Conservation (phyloP, 2,797 vertebrate species). For the Neoniphon sammara region DNA sequence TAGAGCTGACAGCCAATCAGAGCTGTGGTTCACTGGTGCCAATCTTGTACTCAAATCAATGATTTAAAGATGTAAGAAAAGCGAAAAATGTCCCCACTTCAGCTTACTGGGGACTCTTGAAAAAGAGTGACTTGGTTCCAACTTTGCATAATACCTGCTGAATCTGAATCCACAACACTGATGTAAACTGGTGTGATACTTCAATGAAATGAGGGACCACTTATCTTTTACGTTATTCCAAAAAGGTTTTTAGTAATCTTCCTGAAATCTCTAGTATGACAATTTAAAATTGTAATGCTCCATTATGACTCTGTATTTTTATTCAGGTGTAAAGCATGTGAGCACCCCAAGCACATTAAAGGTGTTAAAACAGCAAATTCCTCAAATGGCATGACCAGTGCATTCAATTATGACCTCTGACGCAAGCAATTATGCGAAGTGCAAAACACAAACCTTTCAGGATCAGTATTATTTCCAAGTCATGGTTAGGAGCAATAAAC, state of each 20-base stretch:
- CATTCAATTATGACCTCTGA: conserved; percentile 50
- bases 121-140: not conserved
- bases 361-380: conserved; percentile 60
- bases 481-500: no score
- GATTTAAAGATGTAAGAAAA: no score
- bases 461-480: conserved; percentile 45
- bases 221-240: no score
- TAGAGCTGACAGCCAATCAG: no score
- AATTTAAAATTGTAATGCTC: conserved; percentile 3
- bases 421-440: conserved; percentile 54
- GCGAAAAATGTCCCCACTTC: no score
- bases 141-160: not conserved
- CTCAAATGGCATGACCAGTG: conserved; percentile 62
- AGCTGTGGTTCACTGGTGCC: no score
- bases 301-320: not conserved
- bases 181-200: no score
- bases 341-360: conserved; percentile 60
- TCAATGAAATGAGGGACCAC: no score
- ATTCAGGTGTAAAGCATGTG: conserved; percentile 20
- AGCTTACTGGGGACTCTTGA: not conserved
- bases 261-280: not conserved
- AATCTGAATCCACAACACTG: not conserved
- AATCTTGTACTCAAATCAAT: no score
- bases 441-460: conserved; percentile 53
- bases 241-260: not conserved